Evolutionary conservation across 2,888 invertebrate species (phyloP).

Genomic region (Xestia c-nigrum): DNA sequence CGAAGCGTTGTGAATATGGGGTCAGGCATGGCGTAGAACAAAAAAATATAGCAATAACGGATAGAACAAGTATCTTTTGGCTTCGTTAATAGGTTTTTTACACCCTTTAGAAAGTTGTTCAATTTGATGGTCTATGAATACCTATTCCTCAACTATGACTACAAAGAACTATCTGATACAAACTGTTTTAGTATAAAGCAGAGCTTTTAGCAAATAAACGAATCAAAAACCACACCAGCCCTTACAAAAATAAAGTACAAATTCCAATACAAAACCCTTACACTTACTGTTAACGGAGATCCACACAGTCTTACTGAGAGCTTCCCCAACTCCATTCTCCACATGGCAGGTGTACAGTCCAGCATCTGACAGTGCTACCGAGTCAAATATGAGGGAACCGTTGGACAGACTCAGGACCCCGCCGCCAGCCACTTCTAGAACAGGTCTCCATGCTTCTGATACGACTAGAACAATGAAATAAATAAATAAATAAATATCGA

Average conservation of each 20-base stretch:
- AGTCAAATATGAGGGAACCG: conserved; percentile 87
- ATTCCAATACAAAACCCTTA: conserved; percentile 11
- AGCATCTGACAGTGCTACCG: conserved; percentile 86
- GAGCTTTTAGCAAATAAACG: not conserved
- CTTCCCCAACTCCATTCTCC: conserved; percentile 89
- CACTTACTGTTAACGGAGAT: conserved; percentile 89
- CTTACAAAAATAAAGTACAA: not conserved
- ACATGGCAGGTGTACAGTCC: conserved; percentile 88
- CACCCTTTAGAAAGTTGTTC: too few species aligned
- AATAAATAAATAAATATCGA: too few species aligned
- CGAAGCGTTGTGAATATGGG: too few species aligned
- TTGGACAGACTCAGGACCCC: conserved; percentile 88
- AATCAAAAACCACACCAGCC: not conserved
- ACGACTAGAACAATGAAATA: conserved; percentile 79
- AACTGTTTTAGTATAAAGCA: not conserved
- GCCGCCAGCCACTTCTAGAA: conserved; percentile 87
- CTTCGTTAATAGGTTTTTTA: too few species aligned
- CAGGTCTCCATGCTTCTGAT: conserved; percentile 86
- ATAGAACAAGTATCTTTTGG: too few species aligned
- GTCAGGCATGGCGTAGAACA: too few species aligned
- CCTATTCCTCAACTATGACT: not conserved
- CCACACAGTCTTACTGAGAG: conserved; percentile 88
- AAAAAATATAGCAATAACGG: too few species aligned
- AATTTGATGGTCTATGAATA: too few species aligned
- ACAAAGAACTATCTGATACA: not conserved